Evolutionary conservation across 2,888 invertebrate genomes (phyloP).

Genomic region (Hipparchia sbordonii): DNA sequence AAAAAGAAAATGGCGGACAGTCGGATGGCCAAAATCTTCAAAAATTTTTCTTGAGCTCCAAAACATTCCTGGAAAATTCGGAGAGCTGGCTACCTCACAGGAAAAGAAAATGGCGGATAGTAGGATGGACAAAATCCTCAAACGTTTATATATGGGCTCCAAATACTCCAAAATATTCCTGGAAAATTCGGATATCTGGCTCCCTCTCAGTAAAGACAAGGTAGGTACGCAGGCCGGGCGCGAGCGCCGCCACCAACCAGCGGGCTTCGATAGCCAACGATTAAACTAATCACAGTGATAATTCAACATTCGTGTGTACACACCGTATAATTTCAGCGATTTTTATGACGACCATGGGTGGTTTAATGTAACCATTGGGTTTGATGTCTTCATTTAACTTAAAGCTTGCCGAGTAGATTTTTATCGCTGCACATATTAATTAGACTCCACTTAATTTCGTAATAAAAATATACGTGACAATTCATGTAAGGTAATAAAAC

Average conservation of each 20-base stretch:
- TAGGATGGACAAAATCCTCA: too few relatives aligned
- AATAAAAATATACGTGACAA: conserved; percentile 34
- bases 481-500: conserved; percentile 22
- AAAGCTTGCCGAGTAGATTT: conserved; percentile 44
- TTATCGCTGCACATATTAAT: conserved; percentile 44
- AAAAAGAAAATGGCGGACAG: too few relatives aligned
- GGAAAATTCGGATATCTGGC: neutral
- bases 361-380: conserved; percentile 52
- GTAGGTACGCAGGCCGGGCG: neutral
- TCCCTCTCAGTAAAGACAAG: neutral
- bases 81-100: too few relatives aligned
- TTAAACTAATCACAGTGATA: conserved; percentile 73
- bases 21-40: too few relatives aligned
- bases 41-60: too few relatives aligned
- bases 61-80: too few relatives aligned
- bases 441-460: conserved; percentile 27
- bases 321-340: conserved; percentile 72
- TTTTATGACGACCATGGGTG: conserved; percentile 70
- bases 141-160: too few relatives aligned
- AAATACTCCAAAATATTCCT: neutral
- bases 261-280: conserved; percentile 55
- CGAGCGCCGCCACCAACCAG: conserved; percentile 50
- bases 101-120: too few relatives aligned
- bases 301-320: conserved; percentile 63
- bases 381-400: conserved; percentile 59